Percentiles rank a stretch among this genome's conserved stretches.
phyloP scores from a whole-genome alignment of 2,113 vertebrate species.

The Salvelinus namaycush region DNA sequence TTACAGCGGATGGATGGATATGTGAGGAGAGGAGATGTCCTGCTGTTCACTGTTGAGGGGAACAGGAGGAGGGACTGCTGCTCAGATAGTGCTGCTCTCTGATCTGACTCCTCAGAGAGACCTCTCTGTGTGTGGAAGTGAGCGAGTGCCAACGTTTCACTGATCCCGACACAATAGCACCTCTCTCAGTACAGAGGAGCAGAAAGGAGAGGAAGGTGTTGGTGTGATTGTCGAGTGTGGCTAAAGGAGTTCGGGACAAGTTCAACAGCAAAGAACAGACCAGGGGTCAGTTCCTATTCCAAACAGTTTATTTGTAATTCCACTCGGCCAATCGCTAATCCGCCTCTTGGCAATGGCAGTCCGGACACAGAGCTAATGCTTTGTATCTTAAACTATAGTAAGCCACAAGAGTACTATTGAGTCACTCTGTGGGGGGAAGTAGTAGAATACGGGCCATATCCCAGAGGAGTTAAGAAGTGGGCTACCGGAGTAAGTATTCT shows the following conservation, averaged over 20 bases:
- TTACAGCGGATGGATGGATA: neutral
- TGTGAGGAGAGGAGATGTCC: slow-evolving; percentile 3
- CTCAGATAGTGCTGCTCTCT: neutral
- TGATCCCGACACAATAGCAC: slow-evolving; percentile 20
- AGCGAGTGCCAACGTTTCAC: slow-evolving; percentile 6
- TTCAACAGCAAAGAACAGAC: slow-evolving; percentile 18
- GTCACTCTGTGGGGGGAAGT: neutral
- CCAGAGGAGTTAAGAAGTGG: too few species aligned
- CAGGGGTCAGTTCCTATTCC: slow-evolving; percentile 17
- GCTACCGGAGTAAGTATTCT: slow-evolving; percentile 8
- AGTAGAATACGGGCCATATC: too few species aligned
- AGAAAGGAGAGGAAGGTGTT: neutral
- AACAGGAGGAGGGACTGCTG: slow-evolving; percentile 8
- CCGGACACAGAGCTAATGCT: slow-evolving; percentile 5
- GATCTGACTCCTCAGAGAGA: slow-evolving; percentile 23
- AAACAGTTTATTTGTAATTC: slow-evolving; percentile 26
- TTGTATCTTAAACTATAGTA: neutral
- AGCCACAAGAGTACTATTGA: slow-evolving; percentile 18
- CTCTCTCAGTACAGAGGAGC: neutral
- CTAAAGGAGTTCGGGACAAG: slow-evolving; percentile 10
- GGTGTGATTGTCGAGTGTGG: neutral
- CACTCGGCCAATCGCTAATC: slow-evolving; percentile 23
- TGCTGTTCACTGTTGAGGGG: slow-evolving; percentile 17
- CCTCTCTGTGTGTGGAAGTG: slow-evolving; percentile 19
- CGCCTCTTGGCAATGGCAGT: slow-evolving; percentile 9